A percentile compares a stretch with the other conserved stretches of the same genome.
Evolutionary conservation across 2,888 invertebrate genomes (phyloP).

Genomic region (Caenorhabditis sp.): DNA sequence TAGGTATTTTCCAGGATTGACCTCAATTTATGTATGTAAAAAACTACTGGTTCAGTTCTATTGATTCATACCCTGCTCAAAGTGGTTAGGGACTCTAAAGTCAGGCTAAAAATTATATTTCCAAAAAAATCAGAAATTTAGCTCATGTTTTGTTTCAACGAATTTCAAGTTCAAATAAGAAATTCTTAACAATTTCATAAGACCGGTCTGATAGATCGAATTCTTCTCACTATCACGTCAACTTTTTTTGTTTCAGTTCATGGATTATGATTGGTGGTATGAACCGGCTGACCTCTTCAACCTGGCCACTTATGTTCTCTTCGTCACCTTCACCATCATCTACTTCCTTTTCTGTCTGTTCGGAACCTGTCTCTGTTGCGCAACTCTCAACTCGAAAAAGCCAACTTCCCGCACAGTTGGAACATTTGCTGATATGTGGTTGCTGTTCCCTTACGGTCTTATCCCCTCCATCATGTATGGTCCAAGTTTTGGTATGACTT

Average conservation of each 20-base stretch:
- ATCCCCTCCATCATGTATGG: constrained; percentile 50
- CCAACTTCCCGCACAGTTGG: constrained; percentile 25
- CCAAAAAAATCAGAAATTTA: no score
- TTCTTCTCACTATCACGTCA: no score
- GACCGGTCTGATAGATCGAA: no score
- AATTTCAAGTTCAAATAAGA: no score
- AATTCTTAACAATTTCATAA: no score
- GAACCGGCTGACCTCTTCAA: constrained; percentile 53
- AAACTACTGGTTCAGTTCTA: no score
- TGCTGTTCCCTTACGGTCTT: constrained; percentile 45
- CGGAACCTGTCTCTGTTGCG: constrained; percentile 50
- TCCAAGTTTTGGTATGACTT: constrained; percentile 49
- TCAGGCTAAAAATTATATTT: no score
- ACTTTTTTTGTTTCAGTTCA: constrained; percentile 28
- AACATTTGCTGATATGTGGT: constrained; percentile 54
- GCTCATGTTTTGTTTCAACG: no score
- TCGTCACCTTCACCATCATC: constrained; percentile 43
- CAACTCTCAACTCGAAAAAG: constrained; percentile 25
- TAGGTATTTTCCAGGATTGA: no score
- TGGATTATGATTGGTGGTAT: constrained; percentile 48
- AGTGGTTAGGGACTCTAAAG: no score
- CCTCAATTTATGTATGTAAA: no score
- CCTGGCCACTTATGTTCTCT: constrained; percentile 41
- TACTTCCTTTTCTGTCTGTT: constrained; percentile 52
- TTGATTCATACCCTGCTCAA: no score